phyloP scores from a whole-genome alignment of 2,888 invertebrate genomes.

The Xanthorhoe spadicearia region DNA sequence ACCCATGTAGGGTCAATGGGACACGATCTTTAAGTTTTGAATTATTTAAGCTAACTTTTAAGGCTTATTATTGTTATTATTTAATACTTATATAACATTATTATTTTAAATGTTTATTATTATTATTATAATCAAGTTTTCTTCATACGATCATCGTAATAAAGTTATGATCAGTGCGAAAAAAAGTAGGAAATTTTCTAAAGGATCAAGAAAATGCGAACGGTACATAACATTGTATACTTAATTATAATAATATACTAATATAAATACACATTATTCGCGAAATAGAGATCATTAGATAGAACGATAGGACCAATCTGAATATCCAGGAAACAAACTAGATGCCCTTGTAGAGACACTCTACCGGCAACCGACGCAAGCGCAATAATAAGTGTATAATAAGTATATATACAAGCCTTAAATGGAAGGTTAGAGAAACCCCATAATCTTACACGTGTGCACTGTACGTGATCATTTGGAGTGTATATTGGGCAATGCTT shows the following conservation, averaged over 20 bases:
- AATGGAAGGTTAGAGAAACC: slow-evolving; percentile 60
- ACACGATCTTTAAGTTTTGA: too few relatives aligned
- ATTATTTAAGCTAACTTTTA: too few relatives aligned
- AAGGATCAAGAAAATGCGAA: background rate
- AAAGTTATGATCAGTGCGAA: too few relatives aligned
- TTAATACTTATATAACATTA: too few relatives aligned
- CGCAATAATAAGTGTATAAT: slow-evolving; percentile 47
- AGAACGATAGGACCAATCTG: slow-evolving; percentile 57
- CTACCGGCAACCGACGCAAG: slow-evolving; percentile 48
- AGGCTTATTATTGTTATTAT: too few relatives aligned
- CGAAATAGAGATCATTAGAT: slow-evolving; percentile 41
- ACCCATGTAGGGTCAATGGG: background rate
- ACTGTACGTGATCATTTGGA: slow-evolving; percentile 22
- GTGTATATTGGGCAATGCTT: slow-evolving; percentile 15
- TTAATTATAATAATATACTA: slow-evolving; percentile 28
- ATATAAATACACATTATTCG: slow-evolving; percentile 30
- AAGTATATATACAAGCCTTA: slow-evolving; percentile 47
- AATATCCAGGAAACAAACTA: slow-evolving; percentile 72
- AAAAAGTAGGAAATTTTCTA: background rate
- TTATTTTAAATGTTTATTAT: too few relatives aligned
- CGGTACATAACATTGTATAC: slow-evolving; percentile 16
- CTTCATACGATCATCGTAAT: too few relatives aligned
- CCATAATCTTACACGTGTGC: slow-evolving; percentile 48
- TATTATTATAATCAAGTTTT: too few relatives aligned
- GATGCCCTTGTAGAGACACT: slow-evolving; percentile 70